phyloP scores from a whole-genome alignment of 1,140 invertebrate genomes.

The Chironomus tepperi region DNA sequence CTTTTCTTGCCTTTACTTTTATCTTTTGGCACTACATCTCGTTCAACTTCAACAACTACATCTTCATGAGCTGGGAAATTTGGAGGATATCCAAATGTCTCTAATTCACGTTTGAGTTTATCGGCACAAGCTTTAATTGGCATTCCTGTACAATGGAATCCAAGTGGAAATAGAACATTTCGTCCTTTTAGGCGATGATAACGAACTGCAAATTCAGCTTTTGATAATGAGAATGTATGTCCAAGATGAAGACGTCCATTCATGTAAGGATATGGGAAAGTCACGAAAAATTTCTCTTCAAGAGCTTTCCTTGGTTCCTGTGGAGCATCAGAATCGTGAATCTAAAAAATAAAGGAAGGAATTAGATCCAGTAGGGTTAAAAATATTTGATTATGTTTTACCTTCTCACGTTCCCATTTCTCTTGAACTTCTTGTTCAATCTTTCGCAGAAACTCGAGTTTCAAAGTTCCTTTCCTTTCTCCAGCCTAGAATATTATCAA shows the following conservation, averaged over 20 bases:
- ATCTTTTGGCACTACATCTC: constrained; percentile 68
- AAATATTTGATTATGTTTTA: neutral
- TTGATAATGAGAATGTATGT: constrained; percentile 94
- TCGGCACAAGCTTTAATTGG: constrained; percentile 96
- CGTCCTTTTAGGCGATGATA: constrained; percentile 88
- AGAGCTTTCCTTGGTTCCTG: constrained; percentile 41
- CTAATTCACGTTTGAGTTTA: constrained; percentile 91
- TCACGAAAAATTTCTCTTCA: constrained; percentile 84
- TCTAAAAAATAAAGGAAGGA: neutral
- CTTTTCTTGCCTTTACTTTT: constrained; percentile 99
- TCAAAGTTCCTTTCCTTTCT: constrained; percentile 86
- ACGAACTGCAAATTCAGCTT: constrained; percentile 91
- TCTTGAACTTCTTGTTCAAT: constrained; percentile 79
- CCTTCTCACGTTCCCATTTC: constrained; percentile 69
- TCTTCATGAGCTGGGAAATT: constrained; percentile 65
- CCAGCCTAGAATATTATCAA: constrained; percentile 29
- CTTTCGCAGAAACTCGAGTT: constrained; percentile 79
- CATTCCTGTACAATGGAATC: constrained; percentile 98
- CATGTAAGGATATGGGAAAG: constrained; percentile 99
- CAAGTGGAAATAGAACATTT: constrained; percentile 92
- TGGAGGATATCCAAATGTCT: constrained; percentile 87
- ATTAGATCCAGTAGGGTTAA: neutral
- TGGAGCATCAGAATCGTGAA: constrained; percentile 76
- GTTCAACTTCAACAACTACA: constrained; percentile 42
- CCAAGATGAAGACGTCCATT: constrained; percentile 97